phyloP scores from a whole-genome alignment of 1,140 invertebrate species.

The Drosophila virilis region DNA sequence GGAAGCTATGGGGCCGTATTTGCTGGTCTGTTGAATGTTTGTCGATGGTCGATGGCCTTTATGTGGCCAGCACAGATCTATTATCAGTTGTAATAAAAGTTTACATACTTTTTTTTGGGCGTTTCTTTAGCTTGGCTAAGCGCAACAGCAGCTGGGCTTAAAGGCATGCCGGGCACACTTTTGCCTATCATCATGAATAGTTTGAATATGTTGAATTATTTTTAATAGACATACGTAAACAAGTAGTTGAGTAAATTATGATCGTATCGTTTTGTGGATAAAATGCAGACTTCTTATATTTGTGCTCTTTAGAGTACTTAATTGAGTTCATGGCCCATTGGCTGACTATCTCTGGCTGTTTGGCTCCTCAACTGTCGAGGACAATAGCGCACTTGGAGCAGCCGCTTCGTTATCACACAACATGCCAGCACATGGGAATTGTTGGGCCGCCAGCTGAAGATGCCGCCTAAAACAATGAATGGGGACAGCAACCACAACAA shows the following conservation, averaged over 20 bases:
- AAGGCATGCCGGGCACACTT: constrained; percentile 12
- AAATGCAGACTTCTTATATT: not conserved
- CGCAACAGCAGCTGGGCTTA: constrained; percentile 14
- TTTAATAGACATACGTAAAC: constrained; percentile 42
- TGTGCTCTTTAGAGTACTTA: constrained; percentile 41
- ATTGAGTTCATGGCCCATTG: constrained; percentile 74
- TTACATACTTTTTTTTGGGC: constrained; percentile 31
- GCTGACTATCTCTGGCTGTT: constrained; percentile 31
- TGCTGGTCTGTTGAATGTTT: constrained; percentile 14
- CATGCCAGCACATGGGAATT: constrained; percentile 81
- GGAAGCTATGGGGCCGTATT: not conserved
- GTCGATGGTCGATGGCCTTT: constrained; percentile 17
- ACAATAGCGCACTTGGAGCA: constrained; percentile 56
- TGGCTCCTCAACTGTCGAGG: constrained; percentile 21
- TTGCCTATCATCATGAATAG: constrained; percentile 43
- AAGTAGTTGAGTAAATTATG: constrained; percentile 37
- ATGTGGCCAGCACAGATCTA: constrained; percentile 45
- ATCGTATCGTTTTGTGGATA: constrained; percentile 16
- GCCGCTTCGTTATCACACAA: constrained; percentile 76
- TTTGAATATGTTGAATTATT: constrained; percentile 35
- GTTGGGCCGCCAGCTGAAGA: constrained; percentile 45
- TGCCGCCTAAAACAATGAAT: constrained; percentile 69
- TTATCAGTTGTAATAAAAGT: constrained; percentile 75
- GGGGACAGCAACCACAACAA: constrained; percentile 52
- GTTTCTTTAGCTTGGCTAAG: constrained; percentile 17